Evolutionary conservation across 2,113 vertebrate species (phyloP), one percentile per base, ranked within the genome.

Genomic region (Psettodes erumei): DNA sequence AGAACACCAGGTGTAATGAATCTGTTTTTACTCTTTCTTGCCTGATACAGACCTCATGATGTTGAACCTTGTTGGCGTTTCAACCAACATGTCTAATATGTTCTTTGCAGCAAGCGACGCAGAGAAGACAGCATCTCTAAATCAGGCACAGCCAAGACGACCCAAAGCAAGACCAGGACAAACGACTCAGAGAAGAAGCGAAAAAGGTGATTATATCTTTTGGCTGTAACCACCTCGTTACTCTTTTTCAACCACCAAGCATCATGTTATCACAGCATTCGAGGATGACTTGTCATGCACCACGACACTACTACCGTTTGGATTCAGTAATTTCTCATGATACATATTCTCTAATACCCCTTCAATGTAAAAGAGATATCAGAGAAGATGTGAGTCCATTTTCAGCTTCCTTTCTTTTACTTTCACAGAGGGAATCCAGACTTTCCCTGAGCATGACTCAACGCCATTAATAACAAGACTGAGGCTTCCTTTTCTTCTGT

Each of bases 151-250:
- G 78, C 81, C 25, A 96, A 96, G 84, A 81, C 89, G 10, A 40
- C 86, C 75, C 96, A 96, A 92, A 96, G 94, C 92, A 98, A 96
- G 90, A 94, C 95, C 91, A 96, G 93, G 93, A 93, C 96, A 85
- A 96, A 90, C 82, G 97, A 99, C 87, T 93, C 95, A 11, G 98
- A 98, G 91, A 96, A 94, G 91, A 99, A 97, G 94, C 96, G 97
- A 90, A 99, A 99, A 96, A 98, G 97, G 98, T 99, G 95, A 96
- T 94, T 93, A 91, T 91, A 7, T 45, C 30, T 50, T 56, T 32
- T 27, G 38, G 9, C 43, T 4, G 1, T 51, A 84, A 16, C 35
- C 15, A 8, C 8, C 18, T 53, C 7, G n/a, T 38, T 30, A 8
- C 13, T 67, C 11, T 13, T 77, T 21, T 66, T 35, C 38, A 35